Evolutionary conservation across 2,888 invertebrate species (phyloP).

Genomic region (Corbicula japonica): DNA sequence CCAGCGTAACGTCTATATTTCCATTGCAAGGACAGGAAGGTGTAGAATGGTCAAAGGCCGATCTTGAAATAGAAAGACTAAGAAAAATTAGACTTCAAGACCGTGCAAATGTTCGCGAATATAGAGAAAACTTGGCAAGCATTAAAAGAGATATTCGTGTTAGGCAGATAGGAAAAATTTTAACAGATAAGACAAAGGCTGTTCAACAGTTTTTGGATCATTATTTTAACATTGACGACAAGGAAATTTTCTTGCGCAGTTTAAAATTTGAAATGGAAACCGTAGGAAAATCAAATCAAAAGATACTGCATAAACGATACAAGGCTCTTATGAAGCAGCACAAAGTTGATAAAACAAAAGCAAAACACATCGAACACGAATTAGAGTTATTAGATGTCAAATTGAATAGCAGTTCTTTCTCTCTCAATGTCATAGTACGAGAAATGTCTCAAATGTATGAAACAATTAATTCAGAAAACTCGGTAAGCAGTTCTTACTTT

Average conservation of each 20-base stretch:
- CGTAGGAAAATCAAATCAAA: background rate
- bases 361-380: background rate
- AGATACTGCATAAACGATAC: background rate
- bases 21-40: constrained; percentile 7
- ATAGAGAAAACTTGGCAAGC: background rate
- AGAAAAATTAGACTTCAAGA: background rate
- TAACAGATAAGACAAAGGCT: background rate
- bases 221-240: background rate
- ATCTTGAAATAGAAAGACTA: background rate
- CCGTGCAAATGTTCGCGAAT: background rate
- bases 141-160: background rate
- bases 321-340: background rate
- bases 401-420: constrained; percentile 6
- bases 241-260: constrained; percentile 2
- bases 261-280: constrained; percentile 5
- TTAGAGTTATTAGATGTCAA: background rate
- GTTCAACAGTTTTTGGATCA: too few relatives aligned
- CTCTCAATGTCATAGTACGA: constrained; percentile 22
- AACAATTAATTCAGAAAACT: constrained; percentile 1
- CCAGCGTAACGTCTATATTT: background rate
- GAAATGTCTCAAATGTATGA: constrained; percentile 49
- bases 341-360: background rate
- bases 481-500: too few relatives aligned
- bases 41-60: constrained; percentile 3
- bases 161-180: background rate